These are phyloP conservation scores for Meliscaeva auricollis DNA, from an alignment of 2,888 invertebrate genomes.

Conservation along the genomic window DNA sequence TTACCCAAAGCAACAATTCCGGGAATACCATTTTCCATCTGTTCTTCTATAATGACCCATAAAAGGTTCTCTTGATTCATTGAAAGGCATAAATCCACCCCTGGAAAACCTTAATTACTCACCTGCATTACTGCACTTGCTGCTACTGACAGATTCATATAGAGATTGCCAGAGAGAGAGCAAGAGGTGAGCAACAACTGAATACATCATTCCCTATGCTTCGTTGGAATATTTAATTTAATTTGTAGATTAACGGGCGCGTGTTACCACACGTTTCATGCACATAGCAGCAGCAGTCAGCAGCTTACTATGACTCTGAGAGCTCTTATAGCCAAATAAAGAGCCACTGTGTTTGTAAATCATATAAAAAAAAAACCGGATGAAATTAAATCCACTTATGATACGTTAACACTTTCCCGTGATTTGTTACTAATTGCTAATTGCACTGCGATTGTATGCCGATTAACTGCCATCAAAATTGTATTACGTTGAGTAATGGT, in stretches of 20 bases:
- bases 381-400: constrained; percentile 57
- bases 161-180: background rate
- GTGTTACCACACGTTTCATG: background rate
- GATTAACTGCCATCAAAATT: constrained; percentile 38
- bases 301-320: background rate
- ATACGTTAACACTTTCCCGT: constrained; percentile 44
- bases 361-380: constrained; percentile 38
- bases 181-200: background rate
- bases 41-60: no score
- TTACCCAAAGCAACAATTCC: no score
- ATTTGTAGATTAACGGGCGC: constrained; percentile 52
- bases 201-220: constrained; percentile 39
- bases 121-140: constrained; percentile 33
- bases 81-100: background rate
- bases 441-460: constrained; percentile 43
- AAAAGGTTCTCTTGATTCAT: no score
- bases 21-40: no score
- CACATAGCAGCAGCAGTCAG: background rate
- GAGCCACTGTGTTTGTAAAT: background rate
- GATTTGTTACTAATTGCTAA: constrained; percentile 62
- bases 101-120: constrained; percentile 40
- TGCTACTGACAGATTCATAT: background rate
- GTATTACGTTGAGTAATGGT: constrained; percentile 38
- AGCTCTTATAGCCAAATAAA: background rate
- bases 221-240: constrained; percentile 55